Evolutionary conservation across 2,888 invertebrate species (phyloP), one percentile per base, ranked within the genome.

Genomic region (Brachyopa scutellaris): DNA sequence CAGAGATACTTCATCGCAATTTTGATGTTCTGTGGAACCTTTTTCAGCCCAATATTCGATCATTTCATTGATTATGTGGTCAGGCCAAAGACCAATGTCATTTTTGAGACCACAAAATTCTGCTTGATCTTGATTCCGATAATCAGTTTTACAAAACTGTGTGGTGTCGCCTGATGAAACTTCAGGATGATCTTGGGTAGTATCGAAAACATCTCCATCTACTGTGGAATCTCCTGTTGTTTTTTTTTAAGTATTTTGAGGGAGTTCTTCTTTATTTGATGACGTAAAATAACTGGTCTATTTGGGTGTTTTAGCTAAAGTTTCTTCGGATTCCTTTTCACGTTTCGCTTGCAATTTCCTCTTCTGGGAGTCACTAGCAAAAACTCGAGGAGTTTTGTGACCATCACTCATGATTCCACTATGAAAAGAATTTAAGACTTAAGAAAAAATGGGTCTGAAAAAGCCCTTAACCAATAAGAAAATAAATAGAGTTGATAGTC

Each of bases 191-290:
- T 47, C 26, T 47, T 47, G 23, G 21, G 3, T 45, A 23, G 45
- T 45, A 45, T 45, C 51, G 31, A 53, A 53, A 53, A 31, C 51
- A 53, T 53, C 49, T 49, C 29, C 49, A 49, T 49, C 49, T 49
- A 23, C 31, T 33, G 31, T 33, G 33, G 33, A 53, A 31, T 29
- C 51, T 33, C 33, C 49, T 26, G 13, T 33, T 53, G 31, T 33
- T 33, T 31, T 53, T 31, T 53, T 53, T n/a, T n/a, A n/a, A 13
- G 26, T 7, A 49, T 29, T 47, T 26, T 47, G 11, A 47, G 47
- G 26, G 47, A 47, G 11, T 23, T 47, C n/a, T 47, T 47, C 26
- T 47, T 33, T 51, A 51, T 51, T 51, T 29, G 51, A 51, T 9
- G 33, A 51, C 51, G 15, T 17, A 31, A 31, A 31, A 31, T 17